phyloP scores from a whole-genome alignment of 2,888 invertebrate genomes.

The Marasmarcha lunaedactyla region DNA sequence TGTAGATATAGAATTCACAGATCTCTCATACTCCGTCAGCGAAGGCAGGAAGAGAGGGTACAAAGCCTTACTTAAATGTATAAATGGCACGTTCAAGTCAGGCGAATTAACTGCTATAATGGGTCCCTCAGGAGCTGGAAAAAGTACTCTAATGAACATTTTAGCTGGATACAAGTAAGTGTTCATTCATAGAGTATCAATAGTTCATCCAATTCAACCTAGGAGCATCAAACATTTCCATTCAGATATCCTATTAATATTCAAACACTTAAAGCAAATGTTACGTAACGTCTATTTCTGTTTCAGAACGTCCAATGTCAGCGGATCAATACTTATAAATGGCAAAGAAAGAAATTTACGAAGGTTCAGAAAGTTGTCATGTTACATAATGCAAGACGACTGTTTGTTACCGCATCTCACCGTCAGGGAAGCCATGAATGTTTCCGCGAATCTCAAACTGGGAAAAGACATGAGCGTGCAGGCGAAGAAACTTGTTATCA shows the following conservation, averaged over 20 bases:
- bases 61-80: conserved; percentile 88
- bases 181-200: not conserved
- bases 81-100: conserved; percentile 89
- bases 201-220: too few species aligned
- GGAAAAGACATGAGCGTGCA: conserved; percentile 80
- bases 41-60: conserved; percentile 84
- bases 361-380: conserved; percentile 91
- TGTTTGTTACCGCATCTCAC: conserved; percentile 89
- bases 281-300: not conserved
- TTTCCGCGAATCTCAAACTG: conserved; percentile 93
- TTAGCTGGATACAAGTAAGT: conserved; percentile 89
- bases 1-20: conserved; percentile 90
- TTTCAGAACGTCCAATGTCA: conserved; percentile 84
- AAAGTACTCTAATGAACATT: conserved; percentile 89
- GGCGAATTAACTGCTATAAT: conserved; percentile 96
- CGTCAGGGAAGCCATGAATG: conserved; percentile 92
- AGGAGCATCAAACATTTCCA: too few species aligned
- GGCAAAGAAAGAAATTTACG: conserved; percentile 88
- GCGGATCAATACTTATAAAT: conserved; percentile 88
- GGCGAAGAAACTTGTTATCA: conserved; percentile 83
- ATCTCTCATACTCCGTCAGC: conserved; percentile 89
- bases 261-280: not conserved
- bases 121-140: conserved; percentile 89
- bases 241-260: too few species aligned
- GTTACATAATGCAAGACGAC: conserved; percentile 97